These are phyloP conservation scores for Cetonia aurata DNA, from an alignment of 2,888 invertebrate genomes.

Conservation along the genomic window DNA sequence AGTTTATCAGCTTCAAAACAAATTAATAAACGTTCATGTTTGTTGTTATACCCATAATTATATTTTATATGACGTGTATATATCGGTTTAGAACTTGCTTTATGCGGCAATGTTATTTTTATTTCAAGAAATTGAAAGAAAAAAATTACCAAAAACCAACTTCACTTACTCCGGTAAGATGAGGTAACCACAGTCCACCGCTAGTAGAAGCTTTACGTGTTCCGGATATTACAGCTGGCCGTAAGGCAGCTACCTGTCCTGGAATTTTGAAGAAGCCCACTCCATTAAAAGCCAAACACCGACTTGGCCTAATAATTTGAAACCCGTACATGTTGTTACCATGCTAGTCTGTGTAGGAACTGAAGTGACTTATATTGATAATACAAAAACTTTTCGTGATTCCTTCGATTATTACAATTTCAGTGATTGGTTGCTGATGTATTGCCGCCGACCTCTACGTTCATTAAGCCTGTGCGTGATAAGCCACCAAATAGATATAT, in stretches of 20 bases:
- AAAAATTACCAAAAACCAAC: neutral
- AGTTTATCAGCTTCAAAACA: too few species aligned
- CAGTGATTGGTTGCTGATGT: conserved; percentile 52
- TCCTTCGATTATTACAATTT: conserved; percentile 55
- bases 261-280: conserved; percentile 60
- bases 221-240: conserved; percentile 49
- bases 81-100: too few species aligned
- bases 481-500: conserved; percentile 19
- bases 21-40: too few species aligned
- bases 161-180: conserved; percentile 62
- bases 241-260: conserved; percentile 58
- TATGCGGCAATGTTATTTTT: neutral
- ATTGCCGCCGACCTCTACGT: conserved; percentile 46
- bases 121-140: neutral
- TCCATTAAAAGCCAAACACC: conserved; percentile 55
- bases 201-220: conserved; percentile 59
- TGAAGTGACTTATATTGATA: conserved; percentile 21
- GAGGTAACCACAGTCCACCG: conserved; percentile 61
- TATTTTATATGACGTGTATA: too few species aligned
- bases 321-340: conserved; percentile 51
- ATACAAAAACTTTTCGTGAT: conserved; percentile 51
- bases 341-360: conserved; percentile 28
- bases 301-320: conserved; percentile 51
- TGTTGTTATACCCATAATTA: too few species aligned
- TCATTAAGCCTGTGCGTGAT: conserved; percentile 53